A percentile compares a stretch with the other conserved stretches of the same genome.
Evolutionary conservation across 1,140 invertebrate species (phyloP).

Genomic region (Drosophila micromelanica): DNA sequence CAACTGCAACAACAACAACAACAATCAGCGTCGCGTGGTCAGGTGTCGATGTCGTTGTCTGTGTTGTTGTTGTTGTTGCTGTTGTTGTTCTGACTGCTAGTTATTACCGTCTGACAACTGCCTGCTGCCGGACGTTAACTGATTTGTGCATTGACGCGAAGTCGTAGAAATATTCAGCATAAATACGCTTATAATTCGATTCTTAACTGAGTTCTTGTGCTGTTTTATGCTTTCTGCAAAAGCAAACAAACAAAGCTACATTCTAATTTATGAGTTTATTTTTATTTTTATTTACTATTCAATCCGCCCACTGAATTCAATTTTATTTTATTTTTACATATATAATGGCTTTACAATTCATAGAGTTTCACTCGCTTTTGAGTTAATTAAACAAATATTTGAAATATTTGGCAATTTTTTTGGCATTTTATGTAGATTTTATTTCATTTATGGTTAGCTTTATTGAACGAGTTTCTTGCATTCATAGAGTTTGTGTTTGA

Average conservation of each 20-base stretch:
- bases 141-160: slow-evolving; percentile 81
- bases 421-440: no score
- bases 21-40: slow-evolving; percentile 41
- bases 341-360: no score
- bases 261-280: background rate
- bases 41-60: slow-evolving; percentile 55
- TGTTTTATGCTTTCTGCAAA: slow-evolving; percentile 16
- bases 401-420: no score
- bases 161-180: slow-evolving; percentile 79
- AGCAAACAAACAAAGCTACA: background rate
- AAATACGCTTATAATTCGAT: slow-evolving; percentile 53
- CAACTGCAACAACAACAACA: slow-evolving; percentile 29
- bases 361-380: no score
- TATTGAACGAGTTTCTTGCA: background rate
- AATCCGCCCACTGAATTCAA: no score
- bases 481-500: no score
- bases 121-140: slow-evolving; percentile 71
- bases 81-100: slow-evolving; percentile 2
- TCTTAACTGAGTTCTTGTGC: slow-evolving; percentile 5
- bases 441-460: slow-evolving; percentile 87
- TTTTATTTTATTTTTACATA: no score
- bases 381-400: no score
- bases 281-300: no score
- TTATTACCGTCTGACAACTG: slow-evolving; percentile 34
- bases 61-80: slow-evolving; percentile 3